Evolutionary conservation across 2,113 vertebrate species (phyloP), one percentile per base, ranked within the genome.

Genomic region (Myotis davidii): DNA sequence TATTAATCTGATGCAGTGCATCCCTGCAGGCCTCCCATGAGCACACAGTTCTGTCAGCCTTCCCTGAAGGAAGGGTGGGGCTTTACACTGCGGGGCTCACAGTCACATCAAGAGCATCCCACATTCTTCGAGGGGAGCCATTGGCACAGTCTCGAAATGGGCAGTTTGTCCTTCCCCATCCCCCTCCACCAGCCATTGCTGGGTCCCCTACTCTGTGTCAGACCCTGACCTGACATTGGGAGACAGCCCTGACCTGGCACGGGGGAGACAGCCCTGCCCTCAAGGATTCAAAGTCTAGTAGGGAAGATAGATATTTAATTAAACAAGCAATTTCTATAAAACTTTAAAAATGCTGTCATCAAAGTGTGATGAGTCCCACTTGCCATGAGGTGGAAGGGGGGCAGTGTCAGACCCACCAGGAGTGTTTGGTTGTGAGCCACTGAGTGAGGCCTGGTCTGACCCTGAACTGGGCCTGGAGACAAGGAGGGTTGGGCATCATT

Each of bases 61-160:
- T 4, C 3, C 29, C 39, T 50, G 39, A 64, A 85, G 85, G 23
- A 65, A 78, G 42, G 34, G 9, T 20, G 48, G 27, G 3, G 0
- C 6, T 72, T 42, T 65, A 69, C 2, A 2, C 1, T 6, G 2
- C 12, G 4, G 32, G 48, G 45, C 27, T 92, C 17, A 32, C 2
- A 32, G 9, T 13, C 37, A 9, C 8, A 0, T n/a, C 4, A 7
- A 23, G 45, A 52, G 32, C 9, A 17, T 70, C 27, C 52, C 69
- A 21, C 0, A 0, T 3, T 3, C 29, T 52, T 20, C 1, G 2
- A 70, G 13, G 74, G 45, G 11, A 45, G 10, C 17, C 37, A 4
- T 0, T n/a, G 50, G 25, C 16, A 16, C 21, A 5, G 4, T 73
- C 39, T n/a, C 2, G 1, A 74, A 91, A 34, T 14, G 50, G 61